Percentiles rank a stretch among this genome's conserved stretches.
phyloP scores from a whole-genome alignment of 2,888 invertebrate genomes.

The Cantharis flavilabris region DNA sequence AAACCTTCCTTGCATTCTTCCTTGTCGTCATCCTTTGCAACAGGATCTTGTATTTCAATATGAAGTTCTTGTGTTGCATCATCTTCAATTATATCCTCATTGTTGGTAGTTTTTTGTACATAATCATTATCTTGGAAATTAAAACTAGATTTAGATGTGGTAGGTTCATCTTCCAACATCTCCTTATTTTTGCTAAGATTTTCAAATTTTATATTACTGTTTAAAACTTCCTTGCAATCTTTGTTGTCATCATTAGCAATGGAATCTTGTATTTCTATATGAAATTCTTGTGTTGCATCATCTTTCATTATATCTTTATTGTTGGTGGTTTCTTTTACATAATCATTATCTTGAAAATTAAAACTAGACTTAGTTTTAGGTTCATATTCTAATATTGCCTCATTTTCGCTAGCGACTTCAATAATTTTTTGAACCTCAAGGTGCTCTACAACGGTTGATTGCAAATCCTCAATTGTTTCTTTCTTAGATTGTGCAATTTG shows the following conservation, averaged over 20 bases:
- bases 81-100: neutral
- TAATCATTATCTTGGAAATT: neutral
- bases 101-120: neutral
- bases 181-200: neutral
- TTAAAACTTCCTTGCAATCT: neutral
- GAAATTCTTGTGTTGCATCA: neutral
- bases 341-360: neutral
- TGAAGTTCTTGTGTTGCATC: neutral
- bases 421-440: neutral
- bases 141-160: neutral
- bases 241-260: neutral
- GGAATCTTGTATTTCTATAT: neutral
- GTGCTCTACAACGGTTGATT: neutral
- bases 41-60: neutral
- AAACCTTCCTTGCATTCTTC: neutral
- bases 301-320: neutral
- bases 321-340: neutral
- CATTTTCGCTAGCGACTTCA: neutral
- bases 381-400: neutral
- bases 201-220: neutral
- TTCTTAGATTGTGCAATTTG: neutral
- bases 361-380: neutral
- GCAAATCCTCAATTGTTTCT: neutral
- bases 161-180: neutral
- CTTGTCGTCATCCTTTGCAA: neutral